Conservation (phyloP, 2,888 invertebrate species). For the Adineta ricciae region DNA sequence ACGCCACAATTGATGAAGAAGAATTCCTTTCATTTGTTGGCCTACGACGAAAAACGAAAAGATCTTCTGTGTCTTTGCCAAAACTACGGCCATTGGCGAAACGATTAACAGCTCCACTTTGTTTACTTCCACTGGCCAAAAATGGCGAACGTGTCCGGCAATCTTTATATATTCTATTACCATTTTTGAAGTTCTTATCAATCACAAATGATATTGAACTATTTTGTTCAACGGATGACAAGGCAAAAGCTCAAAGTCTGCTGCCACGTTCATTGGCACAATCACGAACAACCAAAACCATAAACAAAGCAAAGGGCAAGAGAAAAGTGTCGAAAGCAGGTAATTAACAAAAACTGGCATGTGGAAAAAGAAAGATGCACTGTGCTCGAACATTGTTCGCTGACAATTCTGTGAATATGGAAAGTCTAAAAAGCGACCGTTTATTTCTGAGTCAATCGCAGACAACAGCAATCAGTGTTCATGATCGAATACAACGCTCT, state of each 20-base stretch:
- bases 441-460: too few relatives aligned
- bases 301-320: background rate
- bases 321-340: background rate
- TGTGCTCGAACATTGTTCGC: too few relatives aligned
- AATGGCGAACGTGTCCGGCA: background rate
- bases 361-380: too few relatives aligned
- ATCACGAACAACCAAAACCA: background rate
- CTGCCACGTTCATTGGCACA: background rate
- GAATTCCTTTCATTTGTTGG: background rate
- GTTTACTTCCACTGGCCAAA: background rate
- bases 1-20: background rate
- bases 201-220: background rate
- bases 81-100: background rate
- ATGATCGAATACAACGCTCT: too few relatives aligned
- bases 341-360: background rate
- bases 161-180: background rate
- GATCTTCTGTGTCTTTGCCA: background rate
- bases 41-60: background rate
- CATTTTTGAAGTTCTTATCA: background rate
- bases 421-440: too few relatives aligned
- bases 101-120: background rate
- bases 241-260: background rate
- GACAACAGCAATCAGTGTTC: too few relatives aligned
- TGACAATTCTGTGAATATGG: too few relatives aligned
- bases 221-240: background rate